These are phyloP conservation scores for Eulemur rubriventer DNA, from an alignment of 2,797 vertebrate genomes.

Conservation along the genomic window DNA sequence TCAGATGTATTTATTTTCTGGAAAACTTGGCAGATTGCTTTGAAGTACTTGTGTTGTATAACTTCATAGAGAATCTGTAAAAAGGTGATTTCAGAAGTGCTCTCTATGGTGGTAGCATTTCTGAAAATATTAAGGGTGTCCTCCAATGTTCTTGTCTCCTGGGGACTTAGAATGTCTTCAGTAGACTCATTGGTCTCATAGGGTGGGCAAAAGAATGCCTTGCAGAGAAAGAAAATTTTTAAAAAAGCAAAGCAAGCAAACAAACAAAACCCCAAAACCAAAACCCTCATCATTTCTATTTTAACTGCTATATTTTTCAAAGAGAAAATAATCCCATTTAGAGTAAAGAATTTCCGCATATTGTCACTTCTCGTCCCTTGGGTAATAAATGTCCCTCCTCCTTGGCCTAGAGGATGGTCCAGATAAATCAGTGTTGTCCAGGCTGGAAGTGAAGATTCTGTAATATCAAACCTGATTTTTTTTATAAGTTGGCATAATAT, in stretches of 20 bases:
- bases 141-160: not conserved
- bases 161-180: not conserved
- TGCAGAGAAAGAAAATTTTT: slow-evolving; percentile 37
- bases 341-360: not conserved
- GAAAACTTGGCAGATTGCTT: slow-evolving; percentile 80
- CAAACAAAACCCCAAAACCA: no score
- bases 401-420: not conserved
- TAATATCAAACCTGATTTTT: not conserved
- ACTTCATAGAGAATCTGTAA: slow-evolving; percentile 62
- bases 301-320: slow-evolving; percentile 42
- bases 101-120: not conserved
- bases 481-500: not conserved
- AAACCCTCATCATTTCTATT: not conserved
- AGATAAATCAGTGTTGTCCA: slow-evolving; percentile 39
- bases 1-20: slow-evolving; percentile 81
- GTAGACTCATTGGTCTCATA: not conserved
- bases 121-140: not conserved
- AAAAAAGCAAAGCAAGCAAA: not conserved
- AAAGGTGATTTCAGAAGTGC: not conserved
- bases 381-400: not conserved
- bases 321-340: slow-evolving; percentile 50
- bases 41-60: slow-evolving; percentile 72
- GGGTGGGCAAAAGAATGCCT: not conserved
- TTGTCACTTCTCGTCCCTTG: slow-evolving; percentile 37
- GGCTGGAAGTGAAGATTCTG: slow-evolving; percentile 32